Evolutionary conservation across 2,113 vertebrate species (phyloP).

Genomic region (Trichechus manatus): DNA sequence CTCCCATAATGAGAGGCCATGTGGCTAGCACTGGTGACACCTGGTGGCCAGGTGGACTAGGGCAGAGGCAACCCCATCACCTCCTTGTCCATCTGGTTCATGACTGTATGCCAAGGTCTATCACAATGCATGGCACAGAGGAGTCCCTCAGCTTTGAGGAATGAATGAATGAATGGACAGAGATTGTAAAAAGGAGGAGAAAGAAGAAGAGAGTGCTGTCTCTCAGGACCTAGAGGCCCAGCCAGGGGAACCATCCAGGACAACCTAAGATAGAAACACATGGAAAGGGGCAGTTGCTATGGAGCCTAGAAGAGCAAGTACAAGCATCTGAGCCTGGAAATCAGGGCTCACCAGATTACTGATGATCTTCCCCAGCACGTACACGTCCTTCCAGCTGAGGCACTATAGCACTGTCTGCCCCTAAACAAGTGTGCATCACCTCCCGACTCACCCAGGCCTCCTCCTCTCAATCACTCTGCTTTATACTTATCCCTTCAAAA

Average conservation of each 20-base stretch:
- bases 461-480: background rate
- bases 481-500: background rate
- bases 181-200: background rate
- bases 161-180: background rate
- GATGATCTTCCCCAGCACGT: background rate
- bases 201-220: background rate
- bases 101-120: background rate
- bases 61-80: background rate
- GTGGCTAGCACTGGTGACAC: slow-evolving; percentile 73
- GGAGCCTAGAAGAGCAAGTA: background rate
- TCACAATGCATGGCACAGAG: background rate
- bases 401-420: background rate
- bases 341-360: background rate
- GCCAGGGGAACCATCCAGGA: background rate
- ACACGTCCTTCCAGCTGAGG: background rate
- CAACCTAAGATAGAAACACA: slow-evolving; percentile 39
- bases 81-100: background rate
- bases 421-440: background rate
- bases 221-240: background rate
- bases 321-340: background rate
- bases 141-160: background rate
- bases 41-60: slow-evolving; percentile 69
- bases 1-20: background rate
- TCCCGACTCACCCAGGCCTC: background rate
- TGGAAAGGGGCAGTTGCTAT: background rate